These are phyloP conservation scores for Acrobeloides nanus DNA, from an alignment of 2,888 invertebrate genomes.

Conservation along the genomic window DNA sequence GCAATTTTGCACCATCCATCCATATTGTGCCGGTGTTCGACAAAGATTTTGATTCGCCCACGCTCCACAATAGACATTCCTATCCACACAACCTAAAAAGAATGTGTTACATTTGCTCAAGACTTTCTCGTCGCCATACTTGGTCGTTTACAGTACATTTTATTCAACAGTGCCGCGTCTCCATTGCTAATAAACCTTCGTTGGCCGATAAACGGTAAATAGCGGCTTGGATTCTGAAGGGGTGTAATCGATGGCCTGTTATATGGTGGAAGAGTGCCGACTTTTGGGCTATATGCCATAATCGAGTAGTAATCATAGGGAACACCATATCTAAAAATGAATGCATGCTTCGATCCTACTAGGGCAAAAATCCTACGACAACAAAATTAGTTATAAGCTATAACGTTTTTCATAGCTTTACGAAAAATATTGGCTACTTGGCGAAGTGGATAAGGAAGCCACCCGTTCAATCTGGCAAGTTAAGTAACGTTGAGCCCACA, in stretches of 20 bases:
- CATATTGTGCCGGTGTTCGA: slow-evolving; percentile 26
- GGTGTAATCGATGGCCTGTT: slow-evolving; percentile 45
- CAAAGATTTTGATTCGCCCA: slow-evolving; percentile 45
- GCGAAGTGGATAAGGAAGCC: no score
- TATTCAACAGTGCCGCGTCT: slow-evolving; percentile 38
- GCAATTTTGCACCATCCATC: slow-evolving; percentile 44
- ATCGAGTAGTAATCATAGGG: slow-evolving; percentile 42
- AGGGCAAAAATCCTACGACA: no score
- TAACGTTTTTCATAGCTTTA: no score
- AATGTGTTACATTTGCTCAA: no score
- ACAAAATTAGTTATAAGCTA: no score
- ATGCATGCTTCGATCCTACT: no score
- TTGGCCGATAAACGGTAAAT: slow-evolving; percentile 40
- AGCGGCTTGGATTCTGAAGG: slow-evolving; percentile 15
- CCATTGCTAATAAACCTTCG: slow-evolving; percentile 32
- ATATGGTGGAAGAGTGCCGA: slow-evolving; percentile 35
- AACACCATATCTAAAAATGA: slow-evolving; percentile 35
- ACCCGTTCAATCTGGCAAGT: no score
- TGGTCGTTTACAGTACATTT: slow-evolving; percentile 43
- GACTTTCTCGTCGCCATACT: no score
- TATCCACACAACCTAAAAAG: slow-evolving; percentile 31
- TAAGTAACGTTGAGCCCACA: no score
- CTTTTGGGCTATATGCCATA: slow-evolving; percentile 49
- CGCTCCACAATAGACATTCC: slow-evolving; percentile 47
- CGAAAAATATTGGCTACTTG: no score